These are phyloP conservation scores for Stenotaenia linearis DNA, from an alignment of 2,888 invertebrate genomes.

Conservation along the genomic window DNA sequence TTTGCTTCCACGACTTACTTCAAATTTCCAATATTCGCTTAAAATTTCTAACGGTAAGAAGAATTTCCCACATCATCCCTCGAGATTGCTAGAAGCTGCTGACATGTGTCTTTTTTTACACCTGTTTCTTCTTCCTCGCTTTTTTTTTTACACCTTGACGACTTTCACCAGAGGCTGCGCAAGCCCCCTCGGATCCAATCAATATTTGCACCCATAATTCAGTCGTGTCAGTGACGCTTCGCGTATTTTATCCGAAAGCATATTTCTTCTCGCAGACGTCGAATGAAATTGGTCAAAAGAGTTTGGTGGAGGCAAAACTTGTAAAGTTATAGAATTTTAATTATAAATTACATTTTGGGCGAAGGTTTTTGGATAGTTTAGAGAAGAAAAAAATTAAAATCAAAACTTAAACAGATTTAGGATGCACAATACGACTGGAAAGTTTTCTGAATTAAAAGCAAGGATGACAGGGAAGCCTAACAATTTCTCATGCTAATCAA, in stretches of 20 bases:
- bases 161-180: slow-evolving; percentile 7
- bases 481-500: too few relatives aligned
- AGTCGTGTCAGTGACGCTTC: not conserved
- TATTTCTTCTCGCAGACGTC: too few relatives aligned
- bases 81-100: not conserved
- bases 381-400: too few relatives aligned
- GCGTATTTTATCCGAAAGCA: not conserved
- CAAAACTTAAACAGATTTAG: too few relatives aligned
- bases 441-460: too few relatives aligned
- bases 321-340: too few relatives aligned
- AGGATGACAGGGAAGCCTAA: too few relatives aligned
- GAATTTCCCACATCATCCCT: not conserved
- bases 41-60: not conserved
- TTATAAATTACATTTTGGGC: too few relatives aligned
- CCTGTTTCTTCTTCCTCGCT: not conserved
- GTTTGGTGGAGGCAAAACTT: too few relatives aligned
- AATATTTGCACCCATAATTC: slow-evolving; percentile 5
- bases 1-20: not conserved
- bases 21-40: not conserved
- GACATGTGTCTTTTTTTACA: slow-evolving; percentile 20
- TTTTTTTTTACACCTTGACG: not conserved
- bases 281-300: too few relatives aligned
- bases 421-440: too few relatives aligned
- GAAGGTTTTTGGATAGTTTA: too few relatives aligned
- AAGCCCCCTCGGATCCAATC: not conserved